Conservation (phyloP, 2,888 invertebrate species). For the Drosophila borealis region DNA sequence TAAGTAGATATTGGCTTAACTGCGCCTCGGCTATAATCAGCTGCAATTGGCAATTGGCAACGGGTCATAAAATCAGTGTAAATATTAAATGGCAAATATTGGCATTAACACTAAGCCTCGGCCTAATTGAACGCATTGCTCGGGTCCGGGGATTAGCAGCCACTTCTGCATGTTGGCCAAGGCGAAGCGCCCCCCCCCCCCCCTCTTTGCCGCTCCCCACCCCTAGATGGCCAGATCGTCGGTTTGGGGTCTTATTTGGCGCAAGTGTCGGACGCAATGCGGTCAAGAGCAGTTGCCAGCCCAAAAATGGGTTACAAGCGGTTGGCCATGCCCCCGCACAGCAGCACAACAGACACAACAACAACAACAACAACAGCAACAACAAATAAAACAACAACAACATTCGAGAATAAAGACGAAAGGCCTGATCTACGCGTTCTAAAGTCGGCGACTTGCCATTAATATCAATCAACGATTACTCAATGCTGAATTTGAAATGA, state of each 20-base stretch:
- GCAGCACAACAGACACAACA: constrained; percentile 9
- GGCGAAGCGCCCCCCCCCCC: neutral
- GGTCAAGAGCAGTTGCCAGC: constrained; percentile 64
- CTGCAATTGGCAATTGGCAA: constrained; percentile 43
- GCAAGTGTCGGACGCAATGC: constrained; percentile 49
- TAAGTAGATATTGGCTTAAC: constrained; percentile 9
- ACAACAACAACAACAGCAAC: constrained; percentile 4
- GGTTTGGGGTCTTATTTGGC: constrained; percentile 58
- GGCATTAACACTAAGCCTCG: constrained; percentile 9
- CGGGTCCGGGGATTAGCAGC: constrained; percentile 25
- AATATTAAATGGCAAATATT: constrained; percentile 54
- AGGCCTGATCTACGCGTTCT: constrained; percentile 10
- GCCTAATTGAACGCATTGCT: constrained; percentile 11
- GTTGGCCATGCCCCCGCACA: constrained; percentile 65
- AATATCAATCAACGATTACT: constrained; percentile 40
- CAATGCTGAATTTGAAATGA: constrained; percentile 33
- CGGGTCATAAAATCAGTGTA: constrained; percentile 46
- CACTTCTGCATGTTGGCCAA: constrained; percentile 40
- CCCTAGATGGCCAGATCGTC: constrained; percentile 24
- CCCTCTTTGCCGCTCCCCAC: neutral
- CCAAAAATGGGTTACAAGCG: constrained; percentile 73
- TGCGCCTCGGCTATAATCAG: constrained; percentile 5
- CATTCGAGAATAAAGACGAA: constrained; percentile 7
- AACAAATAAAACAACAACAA: constrained; percentile 5
- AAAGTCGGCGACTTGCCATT: constrained; percentile 20